These are phyloP conservation scores for Bradysia coprophila DNA, from an alignment of 1,140 invertebrate genomes.

Conservation along the genomic window DNA sequence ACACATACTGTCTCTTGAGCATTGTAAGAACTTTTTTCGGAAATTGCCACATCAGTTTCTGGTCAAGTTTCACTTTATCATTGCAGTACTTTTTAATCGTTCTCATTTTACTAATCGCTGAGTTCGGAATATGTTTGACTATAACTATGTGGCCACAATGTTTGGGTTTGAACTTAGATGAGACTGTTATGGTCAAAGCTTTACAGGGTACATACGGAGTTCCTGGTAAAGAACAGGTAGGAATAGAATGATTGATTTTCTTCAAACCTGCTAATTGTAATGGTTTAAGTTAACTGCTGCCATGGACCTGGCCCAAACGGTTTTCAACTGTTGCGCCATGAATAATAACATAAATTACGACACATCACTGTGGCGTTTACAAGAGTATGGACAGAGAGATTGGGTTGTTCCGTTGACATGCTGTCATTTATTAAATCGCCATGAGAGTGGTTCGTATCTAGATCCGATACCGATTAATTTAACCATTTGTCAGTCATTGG, in stretches of 20 bases:
- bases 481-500: slow-evolving; percentile 46
- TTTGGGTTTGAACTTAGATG: slow-evolving; percentile 46
- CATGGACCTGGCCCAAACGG: slow-evolving; percentile 51
- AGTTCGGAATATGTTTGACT: slow-evolving; percentile 49
- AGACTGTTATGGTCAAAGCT: slow-evolving; percentile 41
- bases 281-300: slow-evolving; percentile 56
- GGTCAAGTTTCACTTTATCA: slow-evolving; percentile 2
- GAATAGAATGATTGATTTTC: background rate
- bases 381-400: slow-evolving; percentile 45
- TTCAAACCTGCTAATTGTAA: background rate
- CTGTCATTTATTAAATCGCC: slow-evolving; percentile 45
- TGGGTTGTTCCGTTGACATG: slow-evolving; percentile 60
- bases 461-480: slow-evolving; percentile 56
- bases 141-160: slow-evolving; percentile 63
- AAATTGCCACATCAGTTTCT: background rate
- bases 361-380: slow-evolving; percentile 60
- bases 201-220: slow-evolving; percentile 58
- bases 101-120: slow-evolving; percentile 43
- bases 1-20: slow-evolving; percentile 48
- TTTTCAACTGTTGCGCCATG: slow-evolving; percentile 73
- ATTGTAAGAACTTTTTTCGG: slow-evolving; percentile 29
- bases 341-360: slow-evolving; percentile 60
- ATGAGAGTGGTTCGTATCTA: slow-evolving; percentile 39
- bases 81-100: slow-evolving; percentile 56
- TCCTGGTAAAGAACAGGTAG: slow-evolving; percentile 33